phyloP scores from a whole-genome alignment of 2,888 invertebrate genomes.

The Cartodere bifasciata region DNA sequence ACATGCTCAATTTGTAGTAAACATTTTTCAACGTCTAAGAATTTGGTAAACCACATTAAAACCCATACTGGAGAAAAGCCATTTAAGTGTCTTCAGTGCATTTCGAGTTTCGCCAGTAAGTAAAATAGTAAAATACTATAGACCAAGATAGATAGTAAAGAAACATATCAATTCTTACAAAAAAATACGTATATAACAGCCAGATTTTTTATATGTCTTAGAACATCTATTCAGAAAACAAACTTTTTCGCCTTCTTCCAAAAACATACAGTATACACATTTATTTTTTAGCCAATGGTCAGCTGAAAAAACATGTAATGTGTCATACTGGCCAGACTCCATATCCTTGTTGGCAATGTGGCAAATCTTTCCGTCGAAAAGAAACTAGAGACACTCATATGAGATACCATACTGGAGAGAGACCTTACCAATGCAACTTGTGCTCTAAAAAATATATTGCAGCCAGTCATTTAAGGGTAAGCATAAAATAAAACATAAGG shows the following conservation, averaged over 20 bases:
- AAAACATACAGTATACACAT: too few species aligned
- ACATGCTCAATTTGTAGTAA: conserved; percentile 30
- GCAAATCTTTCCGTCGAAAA: conserved; percentile 31
- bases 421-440: conserved; percentile 29
- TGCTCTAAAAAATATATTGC: conserved; percentile 33
- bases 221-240: too few species aligned
- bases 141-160: too few species aligned
- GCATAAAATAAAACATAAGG: conserved; percentile 7
- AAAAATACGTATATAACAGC: too few species aligned
- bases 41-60: conserved; percentile 28
- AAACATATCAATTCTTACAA: too few species aligned
- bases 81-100: conserved; percentile 27
- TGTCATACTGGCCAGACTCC: conserved; percentile 32
- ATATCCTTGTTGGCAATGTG: conserved; percentile 34
- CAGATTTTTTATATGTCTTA: too few species aligned
- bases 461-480: conserved; percentile 31
- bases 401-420: conserved; percentile 32
- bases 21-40: conserved; percentile 26
- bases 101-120: conserved; percentile 30
- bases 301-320: conserved; percentile 30
- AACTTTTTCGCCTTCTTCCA: too few species aligned
- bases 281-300: conserved; percentile 27
- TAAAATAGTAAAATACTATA: conserved; percentile 11
- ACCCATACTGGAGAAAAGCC: conserved; percentile 32
- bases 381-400: conserved; percentile 34